Evolutionary conservation across 1,140 invertebrate species (phyloP).

Genomic region (Uloborus diversus): DNA sequence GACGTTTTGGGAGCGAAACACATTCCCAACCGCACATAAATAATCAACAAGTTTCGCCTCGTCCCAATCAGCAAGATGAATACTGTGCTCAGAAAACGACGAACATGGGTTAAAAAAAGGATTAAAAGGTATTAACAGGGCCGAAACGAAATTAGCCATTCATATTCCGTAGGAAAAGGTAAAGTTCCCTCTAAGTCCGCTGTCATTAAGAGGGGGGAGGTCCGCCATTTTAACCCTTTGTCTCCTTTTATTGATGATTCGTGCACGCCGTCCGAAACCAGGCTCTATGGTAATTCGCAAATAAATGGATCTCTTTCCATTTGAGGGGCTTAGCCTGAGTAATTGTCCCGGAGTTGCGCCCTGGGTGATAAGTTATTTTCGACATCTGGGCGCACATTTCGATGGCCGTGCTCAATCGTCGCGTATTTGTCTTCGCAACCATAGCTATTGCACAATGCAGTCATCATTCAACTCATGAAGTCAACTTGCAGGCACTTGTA

Average conservation of each 20-base stretch:
- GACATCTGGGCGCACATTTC: constrained; percentile 7
- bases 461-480: background rate
- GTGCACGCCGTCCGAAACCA: constrained; percentile 12
- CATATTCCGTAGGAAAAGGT: constrained; percentile 9
- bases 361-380: constrained; percentile 37
- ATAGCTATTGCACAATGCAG: background rate
- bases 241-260: constrained; percentile 41
- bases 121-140: constrained; percentile 42
- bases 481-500: too few relatives aligned
- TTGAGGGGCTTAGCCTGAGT: constrained; percentile 26
- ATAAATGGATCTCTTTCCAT: constrained; percentile 41
- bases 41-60: constrained; percentile 29
- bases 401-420: background rate
- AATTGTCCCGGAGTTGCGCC: constrained; percentile 12
- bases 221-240: constrained; percentile 42
- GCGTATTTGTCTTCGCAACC: too few relatives aligned
- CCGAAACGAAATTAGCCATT: constrained; percentile 22
- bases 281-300: constrained; percentile 32
- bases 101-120: constrained; percentile 33
- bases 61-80: background rate
- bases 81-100: background rate
- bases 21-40: too few relatives aligned
- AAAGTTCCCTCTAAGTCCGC: background rate
- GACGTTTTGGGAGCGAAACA: too few relatives aligned
- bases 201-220: constrained; percentile 5